A percentile compares a stretch with the other conserved stretches of the same genome.
These are phyloP conservation scores for Forbesichthys papilliferus DNA, from an alignment of 2,113 vertebrate species.

Conservation along the genomic window DNA sequence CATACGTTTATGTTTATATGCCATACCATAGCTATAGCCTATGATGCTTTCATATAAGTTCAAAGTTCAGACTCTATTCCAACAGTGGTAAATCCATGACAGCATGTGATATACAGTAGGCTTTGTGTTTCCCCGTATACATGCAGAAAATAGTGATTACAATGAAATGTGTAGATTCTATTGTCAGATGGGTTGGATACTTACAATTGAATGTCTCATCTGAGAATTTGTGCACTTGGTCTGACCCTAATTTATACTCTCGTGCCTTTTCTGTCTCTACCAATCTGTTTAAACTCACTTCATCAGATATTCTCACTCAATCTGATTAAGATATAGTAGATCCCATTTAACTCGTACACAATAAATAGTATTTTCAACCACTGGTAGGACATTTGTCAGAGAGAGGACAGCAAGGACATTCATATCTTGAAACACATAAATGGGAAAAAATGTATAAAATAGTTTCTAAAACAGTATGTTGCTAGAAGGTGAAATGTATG, in stretches of 20 bases:
- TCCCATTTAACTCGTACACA: no score
- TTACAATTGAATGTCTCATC: background rate
- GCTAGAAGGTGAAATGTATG: no score
- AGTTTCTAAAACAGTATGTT: no score
- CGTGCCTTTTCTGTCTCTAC: conserved; percentile 6
- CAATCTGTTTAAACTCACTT: background rate
- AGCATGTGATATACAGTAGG: background rate
- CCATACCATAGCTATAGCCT: no score
- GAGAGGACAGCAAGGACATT: no score
- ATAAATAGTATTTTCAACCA: no score
- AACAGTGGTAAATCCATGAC: background rate
- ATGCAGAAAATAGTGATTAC: background rate
- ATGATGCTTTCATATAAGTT: no score
- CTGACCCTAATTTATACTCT: conserved; percentile 1
- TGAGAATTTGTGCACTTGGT: conserved; percentile 2
- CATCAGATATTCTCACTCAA: background rate
- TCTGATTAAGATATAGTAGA: background rate
- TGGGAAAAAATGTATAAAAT: no score
- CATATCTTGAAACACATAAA: no score
- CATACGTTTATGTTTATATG: no score
- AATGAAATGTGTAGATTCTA: background rate
- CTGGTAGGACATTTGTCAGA: no score
- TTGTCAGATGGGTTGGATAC: background rate
- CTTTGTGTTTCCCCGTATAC: background rate
- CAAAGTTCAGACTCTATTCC: background rate